Evolutionary conservation across 92 coral and sea anemone genomes (phyloP), one percentile per base, ranked within the genome.

Genomic region (Epizoanthus illoricatus): DNA sequence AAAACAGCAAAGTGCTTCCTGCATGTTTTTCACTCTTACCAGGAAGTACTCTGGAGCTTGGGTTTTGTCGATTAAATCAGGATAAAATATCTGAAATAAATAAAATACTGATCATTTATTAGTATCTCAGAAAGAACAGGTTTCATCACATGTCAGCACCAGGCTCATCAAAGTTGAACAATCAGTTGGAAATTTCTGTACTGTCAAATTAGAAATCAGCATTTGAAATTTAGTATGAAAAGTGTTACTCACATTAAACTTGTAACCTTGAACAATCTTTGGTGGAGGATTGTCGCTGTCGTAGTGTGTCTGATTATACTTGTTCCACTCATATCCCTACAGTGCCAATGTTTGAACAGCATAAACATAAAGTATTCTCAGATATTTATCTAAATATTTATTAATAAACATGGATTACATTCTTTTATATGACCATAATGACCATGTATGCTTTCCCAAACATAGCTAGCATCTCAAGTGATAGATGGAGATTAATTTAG

Each of bases 271-370:
- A 7, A 96, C 99, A 73, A 96, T 96, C 76, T 96, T 96, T 18
- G 99, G 99, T 12, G 99, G 99, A 71, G 99, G 99, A 71, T 93
- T 96, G 56, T 96, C 99, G 71, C 95, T 92, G 83, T 96, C 99
- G 33, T 96, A 96, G 85, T 96, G 99, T 17, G 99, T 96, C 81
- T 96, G 99, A 80, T 96, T 96, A 85, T 96, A 96, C 76, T 96
- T 96, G 87, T 96, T 96, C 99, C 99, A 96, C 79, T 96, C 99
- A 76, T 96, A 96, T 39, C 99, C 99, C 99, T 96, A 61, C 19
- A 41, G 40, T 23, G 33, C 21, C 52, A 59, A 45, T 8, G 18
- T 20, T 16, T 56, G 43, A 19, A 58, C 28, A 71, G 28, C 33
- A 63, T n/a, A 40, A 39, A 64, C 4, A 74, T 7, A 19, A 74